Evolutionary conservation across 2,113 vertebrate species (phyloP).

Genomic region (Lophotis ruficrista): DNA sequence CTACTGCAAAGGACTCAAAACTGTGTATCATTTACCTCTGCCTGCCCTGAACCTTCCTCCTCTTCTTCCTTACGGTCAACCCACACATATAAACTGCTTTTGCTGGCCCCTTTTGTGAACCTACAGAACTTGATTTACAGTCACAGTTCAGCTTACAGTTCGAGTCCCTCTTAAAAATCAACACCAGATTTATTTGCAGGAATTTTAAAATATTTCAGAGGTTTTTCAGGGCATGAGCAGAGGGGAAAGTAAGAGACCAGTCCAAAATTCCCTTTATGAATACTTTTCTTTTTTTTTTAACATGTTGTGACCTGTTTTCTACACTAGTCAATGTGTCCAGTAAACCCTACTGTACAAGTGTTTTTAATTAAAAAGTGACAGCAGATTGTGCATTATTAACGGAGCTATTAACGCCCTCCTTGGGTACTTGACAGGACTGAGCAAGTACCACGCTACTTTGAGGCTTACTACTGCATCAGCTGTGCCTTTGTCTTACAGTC

Average conservation of each 20-base stretch:
- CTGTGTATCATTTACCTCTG: not conserved
- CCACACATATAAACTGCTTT: not conserved
- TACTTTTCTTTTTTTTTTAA: not conserved
- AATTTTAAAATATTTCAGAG: not conserved
- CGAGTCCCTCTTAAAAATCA: not conserved
- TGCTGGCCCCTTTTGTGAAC: not conserved
- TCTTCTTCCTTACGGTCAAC: not conserved
- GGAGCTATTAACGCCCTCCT: not conserved
- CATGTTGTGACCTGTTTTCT: not conserved
- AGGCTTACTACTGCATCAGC: not conserved
- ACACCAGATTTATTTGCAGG: not conserved
- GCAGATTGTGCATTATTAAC: not conserved
- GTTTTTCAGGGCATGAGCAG: not conserved
- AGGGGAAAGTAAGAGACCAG: not conserved
- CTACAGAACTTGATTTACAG: not conserved
- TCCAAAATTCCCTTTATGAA: not conserved
- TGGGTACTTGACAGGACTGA: not conserved
- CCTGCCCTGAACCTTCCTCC: not conserved
- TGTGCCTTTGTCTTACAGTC: not conserved
- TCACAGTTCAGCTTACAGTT: not conserved
- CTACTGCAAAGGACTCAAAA: not conserved
- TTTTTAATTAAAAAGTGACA: not conserved
- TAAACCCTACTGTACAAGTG: not conserved
- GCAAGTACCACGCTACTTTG: not conserved
- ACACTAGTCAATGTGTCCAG: not conserved